Base-by-base conservation (phyloP, 1,140 invertebrate genomes). In the Penaeus indicus region DNA sequence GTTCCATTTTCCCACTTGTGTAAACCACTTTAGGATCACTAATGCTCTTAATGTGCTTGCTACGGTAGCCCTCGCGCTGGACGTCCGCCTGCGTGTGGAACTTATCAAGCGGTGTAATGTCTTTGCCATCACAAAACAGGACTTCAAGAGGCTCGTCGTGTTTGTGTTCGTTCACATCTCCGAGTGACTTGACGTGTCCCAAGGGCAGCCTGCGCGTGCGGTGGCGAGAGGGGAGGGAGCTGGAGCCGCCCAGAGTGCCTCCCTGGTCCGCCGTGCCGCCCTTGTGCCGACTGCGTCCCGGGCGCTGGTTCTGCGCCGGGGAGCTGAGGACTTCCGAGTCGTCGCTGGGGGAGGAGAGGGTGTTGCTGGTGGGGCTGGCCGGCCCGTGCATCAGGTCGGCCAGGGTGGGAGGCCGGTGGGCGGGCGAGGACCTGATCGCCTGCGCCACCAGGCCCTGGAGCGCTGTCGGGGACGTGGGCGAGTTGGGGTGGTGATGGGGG, bases 31-130 rank as follows among this genome's bases (percentile, higher is more conserved):
- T 89, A 27, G 91, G 90, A 67, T 90, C 88, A 87, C 90, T 90
- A 18, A 89, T 88, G 27, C 90, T 90, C 69, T 91, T 91, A 42
- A 89, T 89, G 80, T 90, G 91, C 61, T 91, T 90, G 42, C 75
- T 85, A 47, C 61, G 81, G 64, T 79, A 91, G 93, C 93, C 88
- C 92, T 93, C 81, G 92, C 91, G 27, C 93, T 93, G 54, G 92
- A 93, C 61, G 93, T 93, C 90, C 93, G 94, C 69, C 93, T 92
- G 27, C 93, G 92, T 89, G 94, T 94, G 91, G 94, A 94, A 16
- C 93, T 92, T 92, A 94, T 94, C 27, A 93, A 91, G 5, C 93
- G 93, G 38, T 93, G 94, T 82, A 94, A 91, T 7, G 94, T 94
- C 86, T 93, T 93, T 90, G 92, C 93, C 89, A 86, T 91, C 90